Base-by-base conservation (phyloP, 23 tunicate genomes). In the Botrylloides violaceus region DNA sequence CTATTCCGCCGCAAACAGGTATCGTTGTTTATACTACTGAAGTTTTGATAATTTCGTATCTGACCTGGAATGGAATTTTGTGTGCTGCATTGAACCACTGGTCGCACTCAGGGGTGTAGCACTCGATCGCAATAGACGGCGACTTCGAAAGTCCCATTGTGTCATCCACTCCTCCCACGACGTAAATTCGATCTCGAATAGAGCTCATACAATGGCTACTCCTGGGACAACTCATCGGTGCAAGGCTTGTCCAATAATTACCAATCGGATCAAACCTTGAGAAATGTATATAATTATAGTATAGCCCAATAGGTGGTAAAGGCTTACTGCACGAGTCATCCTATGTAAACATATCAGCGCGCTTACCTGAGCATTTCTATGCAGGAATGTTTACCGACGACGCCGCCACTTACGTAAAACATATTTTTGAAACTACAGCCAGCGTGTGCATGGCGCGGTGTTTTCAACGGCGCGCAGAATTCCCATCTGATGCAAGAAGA, bases 61-160 rank as follows among this genome's bases (percentile, higher is more conserved):
- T 34, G 53, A 81, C 86, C 75, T 81, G 79, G 37, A 73, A 65
- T 22, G 74, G 56, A 19, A 73, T 65, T 65, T 81, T 73, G 36
- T 49, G 74, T 38, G 86, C 79, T 74, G 73, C 80, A 60, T 35
- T 73, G 59, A 72, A 78, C 86, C 86, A 81, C 73, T 81, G 86
- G 36, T 81, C 86, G 34, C 59, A 75, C 59, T 73, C 80, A 3
- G 86, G 86, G 1, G 79, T 81, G 50, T 81, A 81, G 64, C 86
- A 81, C 68, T 81, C 86, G 56, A 81, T 61, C 50, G 86, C 86
- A 32, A 73, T 74, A 29, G 66, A 49, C 65, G 66, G 28, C 25
- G 76, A 22, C 33, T 65, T 60, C 3, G 56, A 7, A 0, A 81
- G 72, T 1, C 86, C 86, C 23, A 34, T 48, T 4, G 60, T 27